Conservation (phyloP, 2,797 vertebrate species). For the Mus caroli region DNA sequence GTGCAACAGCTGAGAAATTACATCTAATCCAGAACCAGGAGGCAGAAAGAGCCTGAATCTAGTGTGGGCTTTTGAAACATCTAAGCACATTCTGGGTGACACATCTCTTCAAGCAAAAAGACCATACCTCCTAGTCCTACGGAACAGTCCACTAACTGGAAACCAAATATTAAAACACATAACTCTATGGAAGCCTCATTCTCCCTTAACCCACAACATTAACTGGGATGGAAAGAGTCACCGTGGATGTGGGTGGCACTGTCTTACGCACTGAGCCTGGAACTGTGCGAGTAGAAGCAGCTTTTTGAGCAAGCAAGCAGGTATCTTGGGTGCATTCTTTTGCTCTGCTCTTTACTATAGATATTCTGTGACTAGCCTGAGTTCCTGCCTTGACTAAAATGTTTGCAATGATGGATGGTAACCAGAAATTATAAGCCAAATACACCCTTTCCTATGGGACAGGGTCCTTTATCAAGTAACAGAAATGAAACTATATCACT, state of each 20-base stretch:
- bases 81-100: not conserved
- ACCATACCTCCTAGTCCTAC: not conserved
- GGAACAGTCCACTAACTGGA: not conserved
- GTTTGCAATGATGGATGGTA: not conserved
- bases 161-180: not conserved
- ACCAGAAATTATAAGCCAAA: not conserved
- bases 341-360: not conserved
- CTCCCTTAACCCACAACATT: too few relatives aligned
- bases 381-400: not conserved
- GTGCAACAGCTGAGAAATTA: not conserved
- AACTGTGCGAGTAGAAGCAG: too few relatives aligned
- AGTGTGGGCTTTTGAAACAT: not conserved
- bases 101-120: not conserved
- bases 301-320: not conserved
- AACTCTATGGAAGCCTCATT: not conserved
- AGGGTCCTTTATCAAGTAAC: not conserved
- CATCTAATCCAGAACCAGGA: not conserved
- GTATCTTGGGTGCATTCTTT: not conserved
- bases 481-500: not conserved
- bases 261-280: too few relatives aligned
- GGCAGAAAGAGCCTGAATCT: not conserved
- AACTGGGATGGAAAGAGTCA: too few relatives aligned
- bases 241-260: not conserved
- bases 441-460: not conserved
- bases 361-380: not conserved